Evolutionary conservation across 2,113 vertebrate species (phyloP).

Genomic region (Chrysemys picta): DNA sequence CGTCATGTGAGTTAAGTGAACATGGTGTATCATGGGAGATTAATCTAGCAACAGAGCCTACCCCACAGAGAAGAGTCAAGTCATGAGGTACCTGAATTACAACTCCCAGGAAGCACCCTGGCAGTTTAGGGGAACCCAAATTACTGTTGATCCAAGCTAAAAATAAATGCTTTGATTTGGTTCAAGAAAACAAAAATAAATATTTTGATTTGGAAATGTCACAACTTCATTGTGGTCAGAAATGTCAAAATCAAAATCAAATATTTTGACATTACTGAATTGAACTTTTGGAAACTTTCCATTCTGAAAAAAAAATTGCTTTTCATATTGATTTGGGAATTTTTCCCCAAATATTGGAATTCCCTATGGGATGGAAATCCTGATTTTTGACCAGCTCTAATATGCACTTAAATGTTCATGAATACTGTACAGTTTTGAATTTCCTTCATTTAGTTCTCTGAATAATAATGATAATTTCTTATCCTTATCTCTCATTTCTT

Average conservation of each 20-base stretch:
- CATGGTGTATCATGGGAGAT: not conserved
- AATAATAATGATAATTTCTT: not conserved
- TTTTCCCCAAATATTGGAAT: conserved; percentile 14
- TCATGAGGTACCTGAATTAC: conserved; percentile 28
- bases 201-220: conserved; percentile 34
- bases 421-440: not conserved
- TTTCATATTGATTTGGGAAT: not conserved
- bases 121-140: not conserved
- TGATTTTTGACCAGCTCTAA: not conserved
- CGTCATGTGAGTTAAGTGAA: not conserved
- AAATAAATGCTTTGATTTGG: conserved; percentile 29
- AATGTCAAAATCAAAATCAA: conserved; percentile 52
- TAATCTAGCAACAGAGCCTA: not conserved
- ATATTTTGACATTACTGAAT: conserved; percentile 25
- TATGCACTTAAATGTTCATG: not conserved
- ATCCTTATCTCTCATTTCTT: not conserved
- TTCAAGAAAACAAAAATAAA: conserved; percentile 2
- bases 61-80: not conserved
- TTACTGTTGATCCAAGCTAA: not conserved
- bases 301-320: not conserved
- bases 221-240: conserved; percentile 53
- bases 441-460: not conserved
- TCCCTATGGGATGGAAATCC: not conserved
- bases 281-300: not conserved
- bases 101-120: not conserved